These are phyloP conservation scores for Mixornis gularis DNA, from an alignment of 2,113 vertebrate genomes.

Conservation along the genomic window DNA sequence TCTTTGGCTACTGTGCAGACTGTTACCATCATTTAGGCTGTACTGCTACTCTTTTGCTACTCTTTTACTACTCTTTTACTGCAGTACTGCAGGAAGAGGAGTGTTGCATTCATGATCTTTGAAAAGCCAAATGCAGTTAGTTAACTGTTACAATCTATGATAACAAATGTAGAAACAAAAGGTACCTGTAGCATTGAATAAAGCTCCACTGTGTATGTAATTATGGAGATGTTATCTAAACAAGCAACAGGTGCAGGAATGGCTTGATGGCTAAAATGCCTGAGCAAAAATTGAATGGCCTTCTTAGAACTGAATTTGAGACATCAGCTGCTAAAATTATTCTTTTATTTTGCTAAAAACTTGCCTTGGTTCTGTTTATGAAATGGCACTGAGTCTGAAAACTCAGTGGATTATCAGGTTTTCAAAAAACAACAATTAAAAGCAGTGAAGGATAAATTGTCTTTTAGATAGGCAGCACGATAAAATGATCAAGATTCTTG, in stretches of 20 bases:
- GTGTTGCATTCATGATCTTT: background rate
- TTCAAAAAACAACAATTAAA: background rate
- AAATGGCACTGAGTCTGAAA: background rate
- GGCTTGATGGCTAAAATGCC: background rate
- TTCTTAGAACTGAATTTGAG: background rate
- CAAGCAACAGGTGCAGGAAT: background rate
- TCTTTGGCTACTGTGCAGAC: background rate
- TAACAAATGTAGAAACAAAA: background rate
- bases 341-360: background rate
- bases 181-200: background rate
- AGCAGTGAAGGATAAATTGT: background rate
- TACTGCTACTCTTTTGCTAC: no score
- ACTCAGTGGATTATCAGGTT: background rate
- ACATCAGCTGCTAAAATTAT: background rate
- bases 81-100: background rate
- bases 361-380: background rate
- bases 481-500: background rate
- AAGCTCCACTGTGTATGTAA: background rate
- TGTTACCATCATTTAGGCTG: background rate
- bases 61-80: background rate
- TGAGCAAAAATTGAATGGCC: background rate
- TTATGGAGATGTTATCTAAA: background rate
- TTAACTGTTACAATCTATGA: background rate
- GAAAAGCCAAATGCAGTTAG: background rate
- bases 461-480: accelerated